Percentiles rank a stretch among this genome's conserved stretches.
These are phyloP conservation scores for Drosophila barbarae DNA, from an alignment of 2,888 invertebrate species.

Conservation along the genomic window DNA sequence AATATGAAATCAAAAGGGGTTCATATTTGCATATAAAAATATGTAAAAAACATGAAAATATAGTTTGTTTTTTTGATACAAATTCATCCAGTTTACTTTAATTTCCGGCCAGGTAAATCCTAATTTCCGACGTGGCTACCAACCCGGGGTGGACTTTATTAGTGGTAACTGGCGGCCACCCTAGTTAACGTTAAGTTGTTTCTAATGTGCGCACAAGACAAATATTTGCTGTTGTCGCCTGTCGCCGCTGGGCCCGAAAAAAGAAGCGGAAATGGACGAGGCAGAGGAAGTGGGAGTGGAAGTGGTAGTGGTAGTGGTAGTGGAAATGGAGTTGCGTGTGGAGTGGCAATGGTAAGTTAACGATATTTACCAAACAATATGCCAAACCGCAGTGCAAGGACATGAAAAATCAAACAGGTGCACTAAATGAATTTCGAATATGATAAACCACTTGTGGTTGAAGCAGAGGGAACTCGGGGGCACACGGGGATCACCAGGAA, in stretches of 20 bases:
- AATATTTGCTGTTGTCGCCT: slow-evolving; percentile 44
- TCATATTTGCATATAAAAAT: no score
- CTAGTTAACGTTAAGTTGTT: slow-evolving; percentile 40
- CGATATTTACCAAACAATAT: slow-evolving; percentile 72
- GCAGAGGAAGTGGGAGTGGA: not conserved
- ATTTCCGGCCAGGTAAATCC: not conserved
- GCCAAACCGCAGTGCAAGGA: slow-evolving; percentile 34
- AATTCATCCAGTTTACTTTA: not conserved
- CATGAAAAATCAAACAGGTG: slow-evolving; percentile 77
- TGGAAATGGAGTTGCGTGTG: slow-evolving; percentile 60
- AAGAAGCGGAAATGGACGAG: slow-evolving; percentile 8
- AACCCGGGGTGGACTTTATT: slow-evolving; percentile 1
- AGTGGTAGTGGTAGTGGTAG: not conserved
- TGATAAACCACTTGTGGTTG: slow-evolving; percentile 77
- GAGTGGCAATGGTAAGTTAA: slow-evolving; percentile 67
- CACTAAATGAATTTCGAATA: slow-evolving; percentile 76
- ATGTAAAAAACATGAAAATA: not conserved
- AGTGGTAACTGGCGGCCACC: slow-evolving; percentile 16
- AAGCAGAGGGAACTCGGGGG: slow-evolving; percentile 1
- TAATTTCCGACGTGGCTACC: not conserved
- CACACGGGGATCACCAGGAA: not conserved
- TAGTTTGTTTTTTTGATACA: not conserved
- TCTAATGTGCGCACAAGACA: slow-evolving; percentile 42
- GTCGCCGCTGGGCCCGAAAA: slow-evolving; percentile 26
- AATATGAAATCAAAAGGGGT: no score